Evolutionary conservation across 2,888 invertebrate species (phyloP), one percentile per base, ranked within the genome.

Genomic region (Fragum sueziense): DNA sequence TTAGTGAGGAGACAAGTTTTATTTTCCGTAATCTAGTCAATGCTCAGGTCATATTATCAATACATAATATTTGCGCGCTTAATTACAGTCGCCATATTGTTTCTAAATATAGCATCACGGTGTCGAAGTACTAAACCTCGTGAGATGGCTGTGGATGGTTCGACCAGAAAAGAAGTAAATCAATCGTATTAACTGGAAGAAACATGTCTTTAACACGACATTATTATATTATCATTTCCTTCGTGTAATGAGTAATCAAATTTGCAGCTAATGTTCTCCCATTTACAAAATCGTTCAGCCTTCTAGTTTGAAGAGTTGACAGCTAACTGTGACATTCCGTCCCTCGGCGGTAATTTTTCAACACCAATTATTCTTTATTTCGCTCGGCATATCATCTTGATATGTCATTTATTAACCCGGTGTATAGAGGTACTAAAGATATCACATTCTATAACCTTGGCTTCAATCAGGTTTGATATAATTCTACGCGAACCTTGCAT

Each of bases 221-320:
- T 29, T 27, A 27, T 29, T 25, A 29, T 29, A 29, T 57, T 57
- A 57, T 29, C 57, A 57, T 57, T 25, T 57, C 57, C 57, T 57
- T 27, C 25, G 57, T 22, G 57, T 57, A 57, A 29, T 29, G 27
- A 57, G 29, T 22, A 57, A 57, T 57, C 57, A 29, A 57, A 57
- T 57, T 57, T 57, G 27, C 29, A 25, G 57, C 57, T 57, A 57
- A 57, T 57, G 57, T 27, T 57, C 57, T 57, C 29, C 57, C 29
- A 57, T 57, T 14, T 57, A 57, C 27, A 25, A 57, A 47, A 57
- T 57, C 57, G 27, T 29, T 27, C 27, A 57, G 57, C 9, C 57
- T 29, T 25, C 29, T 57, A 29, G 14, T 25, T 25, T 57, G 57
- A 57, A 25, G 29, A 57, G 29, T 29, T 57, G 57, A 57, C 57